phyloP scores from a whole-genome alignment of 2,113 vertebrate species.

The Tricholaema leucomelas region DNA sequence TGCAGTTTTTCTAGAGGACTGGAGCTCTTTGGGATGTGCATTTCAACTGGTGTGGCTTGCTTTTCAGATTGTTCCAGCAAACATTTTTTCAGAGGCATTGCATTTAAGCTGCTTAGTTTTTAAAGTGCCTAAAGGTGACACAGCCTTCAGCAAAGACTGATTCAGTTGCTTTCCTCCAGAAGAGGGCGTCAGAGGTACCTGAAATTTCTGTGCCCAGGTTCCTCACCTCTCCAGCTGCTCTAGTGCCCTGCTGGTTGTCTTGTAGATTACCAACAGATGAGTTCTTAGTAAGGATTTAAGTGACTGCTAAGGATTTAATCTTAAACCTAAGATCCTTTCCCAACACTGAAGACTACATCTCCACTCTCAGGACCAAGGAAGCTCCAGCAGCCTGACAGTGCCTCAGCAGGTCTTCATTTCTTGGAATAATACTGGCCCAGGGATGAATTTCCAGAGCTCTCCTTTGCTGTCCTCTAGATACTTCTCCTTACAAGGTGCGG shows the following conservation, averaged over 20 bases:
- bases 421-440: not conserved
- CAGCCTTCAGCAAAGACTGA: not conserved
- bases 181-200: not conserved
- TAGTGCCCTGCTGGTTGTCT: not conserved
- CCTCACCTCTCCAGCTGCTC: not conserved
- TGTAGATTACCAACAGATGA: no score
- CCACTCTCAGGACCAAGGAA: accelerated
- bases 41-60: not conserved
- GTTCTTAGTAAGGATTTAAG: not conserved
- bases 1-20: not conserved
- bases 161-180: not conserved
- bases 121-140: accelerated
- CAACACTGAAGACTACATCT: accelerated
- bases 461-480: not conserved
- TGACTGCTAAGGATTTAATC: not conserved
- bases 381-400: not conserved
- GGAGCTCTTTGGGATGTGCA: accelerated
- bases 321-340: not conserved
- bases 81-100: not conserved
- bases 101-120: not conserved
- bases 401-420: accelerated
- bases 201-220: not conserved
- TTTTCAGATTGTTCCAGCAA: not conserved
- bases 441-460: not conserved
- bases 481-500: not conserved